Conservation (phyloP, 2,797 vertebrate species). For the Mormyrops boulengeri region DNA sequence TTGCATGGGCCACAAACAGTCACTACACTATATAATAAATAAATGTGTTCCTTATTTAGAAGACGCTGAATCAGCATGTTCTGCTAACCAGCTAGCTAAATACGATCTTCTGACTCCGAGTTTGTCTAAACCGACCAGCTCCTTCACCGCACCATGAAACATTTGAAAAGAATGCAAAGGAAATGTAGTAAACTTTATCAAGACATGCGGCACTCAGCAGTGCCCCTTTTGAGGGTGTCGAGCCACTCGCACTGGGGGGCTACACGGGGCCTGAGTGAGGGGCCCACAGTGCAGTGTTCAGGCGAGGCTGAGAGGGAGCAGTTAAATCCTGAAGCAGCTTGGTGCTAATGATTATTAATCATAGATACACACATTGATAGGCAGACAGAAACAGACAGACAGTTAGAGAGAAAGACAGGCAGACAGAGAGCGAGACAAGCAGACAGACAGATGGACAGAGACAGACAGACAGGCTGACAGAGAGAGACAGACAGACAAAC, state of each 20-base stretch:
- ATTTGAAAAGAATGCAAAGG: neutral
- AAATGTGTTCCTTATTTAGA: neutral
- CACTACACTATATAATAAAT: neutral
- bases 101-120: neutral
- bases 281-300: neutral
- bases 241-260: neutral
- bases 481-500: neutral
- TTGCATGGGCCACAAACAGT: neutral
- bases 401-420: neutral
- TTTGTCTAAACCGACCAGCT: neutral
- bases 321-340: neutral
- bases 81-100: neutral
- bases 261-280: neutral
- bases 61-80: neutral
- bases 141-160: neutral
- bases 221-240: neutral
- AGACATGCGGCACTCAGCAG: neutral
- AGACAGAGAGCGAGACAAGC: neutral
- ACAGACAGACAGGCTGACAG: neutral
- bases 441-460: neutral
- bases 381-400: neutral
- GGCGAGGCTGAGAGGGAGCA: neutral
- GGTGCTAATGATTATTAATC: neutral
- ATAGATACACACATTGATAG: neutral
- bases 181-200: neutral